Evolutionary conservation across 2,113 vertebrate genomes (phyloP), one percentile per base, ranked within the genome.

Genomic region (Syngnathoides biaculeatus): DNA sequence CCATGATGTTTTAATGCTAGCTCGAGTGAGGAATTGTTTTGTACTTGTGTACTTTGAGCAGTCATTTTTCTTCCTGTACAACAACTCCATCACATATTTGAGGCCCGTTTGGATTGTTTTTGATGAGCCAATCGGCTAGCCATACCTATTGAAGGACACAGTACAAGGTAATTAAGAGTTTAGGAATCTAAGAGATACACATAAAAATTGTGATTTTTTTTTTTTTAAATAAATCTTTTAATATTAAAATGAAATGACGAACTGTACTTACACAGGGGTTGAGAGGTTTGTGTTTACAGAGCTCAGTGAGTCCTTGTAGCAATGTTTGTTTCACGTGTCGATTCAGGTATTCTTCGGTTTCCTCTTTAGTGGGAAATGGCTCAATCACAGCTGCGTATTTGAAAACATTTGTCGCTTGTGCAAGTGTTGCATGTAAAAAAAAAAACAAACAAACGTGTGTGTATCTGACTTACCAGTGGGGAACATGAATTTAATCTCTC

Each of bases 91-190:
- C 78, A 19, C n/a, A 82, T 40, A 96, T 71, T 64, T 81, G 86
- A 53, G 95, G 96, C 81, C 92, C 93, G 69, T 95, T 95, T 35
- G 95, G 95, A 80, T 95, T 94, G 86, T 99, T 93, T 77, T 92
- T 87, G 45, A 95, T 77, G 77, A 99, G 73, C 96, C 96, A 99
- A 80, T 96, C 93, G 88, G 96, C 95, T 39, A 99, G 92, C 96
- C 95, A 99, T 52, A 78, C 89, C 97, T 99, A 85, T 56, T 63
- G 64, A 24, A 71, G 26, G 57, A 40, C 12, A 40, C 38, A 14
- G 40, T n/a, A n/a, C 12, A 52, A 9, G n/a, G 8, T 52, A 35
- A 35, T 55, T 55, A 17, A 27, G 55, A 14, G 9, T 57, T 30
- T 17, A n/a, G 68, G 24, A 5, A 42, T 3, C 56, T n/a, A n/a